A percentile compares a stretch with the other conserved stretches of the same genome.
phyloP scores from a whole-genome alignment of 2,888 invertebrate genomes.

The Eilema griseolum region DNA sequence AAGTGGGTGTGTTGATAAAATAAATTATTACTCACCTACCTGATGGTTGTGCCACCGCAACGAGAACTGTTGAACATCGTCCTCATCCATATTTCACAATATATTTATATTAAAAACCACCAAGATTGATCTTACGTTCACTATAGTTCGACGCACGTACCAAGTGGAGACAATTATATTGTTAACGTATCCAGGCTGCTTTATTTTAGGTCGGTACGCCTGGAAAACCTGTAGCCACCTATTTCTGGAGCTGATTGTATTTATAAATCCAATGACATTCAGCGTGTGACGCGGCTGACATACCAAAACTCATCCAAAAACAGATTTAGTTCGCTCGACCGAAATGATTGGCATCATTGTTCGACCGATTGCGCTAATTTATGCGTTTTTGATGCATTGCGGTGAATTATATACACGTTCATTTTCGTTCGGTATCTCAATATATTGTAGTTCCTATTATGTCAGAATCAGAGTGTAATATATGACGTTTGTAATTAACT shows the following conservation, averaged over 20 bases:
- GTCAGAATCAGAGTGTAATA: conserved; percentile 3
- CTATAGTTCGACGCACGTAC: conserved; percentile 70
- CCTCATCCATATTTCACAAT: conserved; percentile 82
- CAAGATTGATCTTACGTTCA: conserved; percentile 70
- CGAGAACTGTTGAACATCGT: conserved; percentile 92
- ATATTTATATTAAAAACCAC: conserved; percentile 64
- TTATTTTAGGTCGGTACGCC: conserved; percentile 87
- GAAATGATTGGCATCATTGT: conserved; percentile 84
- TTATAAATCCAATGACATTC: conserved; percentile 88
- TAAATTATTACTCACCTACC: conserved; percentile 86
- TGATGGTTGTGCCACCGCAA: conserved; percentile 95
- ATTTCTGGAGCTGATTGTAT: conserved; percentile 88
- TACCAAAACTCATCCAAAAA: conserved; percentile 87
- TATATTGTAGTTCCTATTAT: not conserved
- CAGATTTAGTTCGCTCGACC: conserved; percentile 82
- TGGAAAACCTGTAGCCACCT: conserved; percentile 88
- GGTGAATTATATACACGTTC: conserved; percentile 35
- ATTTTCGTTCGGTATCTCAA: conserved; percentile 19
- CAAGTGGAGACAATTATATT: conserved; percentile 82
- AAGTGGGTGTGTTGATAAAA: conserved; percentile 67
- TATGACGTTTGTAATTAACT: conserved; percentile 21
- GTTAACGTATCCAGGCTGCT: conserved; percentile 87
- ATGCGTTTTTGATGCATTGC: conserved; percentile 53
- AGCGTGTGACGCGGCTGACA: conserved; percentile 84
- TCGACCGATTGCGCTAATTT: conserved; percentile 73